Conservation (phyloP, 2,113 vertebrate genomes). For the Apteryx mantelli region DNA sequence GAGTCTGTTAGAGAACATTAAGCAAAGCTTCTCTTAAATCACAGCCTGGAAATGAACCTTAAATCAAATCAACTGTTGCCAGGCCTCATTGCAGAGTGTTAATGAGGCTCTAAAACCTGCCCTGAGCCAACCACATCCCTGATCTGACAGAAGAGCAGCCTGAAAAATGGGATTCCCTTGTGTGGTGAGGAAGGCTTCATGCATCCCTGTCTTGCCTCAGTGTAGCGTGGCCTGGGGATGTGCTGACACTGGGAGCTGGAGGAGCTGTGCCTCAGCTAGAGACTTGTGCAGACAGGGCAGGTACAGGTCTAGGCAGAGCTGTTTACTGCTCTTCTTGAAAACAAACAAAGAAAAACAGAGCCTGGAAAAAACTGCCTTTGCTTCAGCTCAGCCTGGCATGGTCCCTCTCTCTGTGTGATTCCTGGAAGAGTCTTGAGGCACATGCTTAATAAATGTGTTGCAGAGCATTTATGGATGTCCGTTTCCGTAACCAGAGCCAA, state of each 20-base stretch:
- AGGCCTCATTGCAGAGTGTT: conserved; percentile 69
- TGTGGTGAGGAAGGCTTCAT: conserved; percentile 15
- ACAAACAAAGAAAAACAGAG: neutral
- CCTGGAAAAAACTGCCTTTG: neutral
- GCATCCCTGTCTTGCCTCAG: neutral
- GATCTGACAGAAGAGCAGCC: conserved; percentile 44
- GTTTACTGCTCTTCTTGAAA: conserved; percentile 21
- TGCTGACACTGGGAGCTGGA: neutral
- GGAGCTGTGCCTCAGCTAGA: neutral
- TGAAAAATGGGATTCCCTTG: conserved; percentile 69
- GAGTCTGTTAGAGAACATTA: conserved; percentile 75
- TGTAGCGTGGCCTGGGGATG: neutral
- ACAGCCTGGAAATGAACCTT: conserved; percentile 74
- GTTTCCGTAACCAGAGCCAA: neutral
- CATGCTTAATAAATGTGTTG: neutral
- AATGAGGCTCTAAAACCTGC: conserved; percentile 73
- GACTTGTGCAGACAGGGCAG: neutral
- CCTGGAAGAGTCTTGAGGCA: conserved; percentile 15
- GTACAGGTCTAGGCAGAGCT: conserved; percentile 7
- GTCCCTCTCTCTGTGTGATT: neutral
- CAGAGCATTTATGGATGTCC: conserved; percentile 10
- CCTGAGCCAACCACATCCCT: conserved; percentile 54
- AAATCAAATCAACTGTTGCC: conserved; percentile 74
- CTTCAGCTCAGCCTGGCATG: conserved; percentile 3
- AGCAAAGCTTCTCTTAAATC: conserved; percentile 73